Evolutionary conservation across 1,140 invertebrate species (phyloP).

Genomic region (Heliconius hermathena): DNA sequence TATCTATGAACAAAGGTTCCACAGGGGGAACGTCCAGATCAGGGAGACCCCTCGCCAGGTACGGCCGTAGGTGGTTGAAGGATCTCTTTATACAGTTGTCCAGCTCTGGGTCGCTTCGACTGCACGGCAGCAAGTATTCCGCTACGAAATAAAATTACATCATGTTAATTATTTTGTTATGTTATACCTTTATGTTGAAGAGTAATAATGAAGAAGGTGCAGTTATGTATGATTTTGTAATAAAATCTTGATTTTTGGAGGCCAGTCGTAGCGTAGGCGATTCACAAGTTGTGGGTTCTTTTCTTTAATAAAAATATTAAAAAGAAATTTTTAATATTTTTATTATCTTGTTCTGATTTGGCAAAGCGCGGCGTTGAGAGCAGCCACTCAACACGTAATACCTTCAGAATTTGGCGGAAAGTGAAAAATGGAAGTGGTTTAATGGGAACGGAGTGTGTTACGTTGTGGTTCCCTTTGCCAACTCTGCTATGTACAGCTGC

Average conservation of each 20-base stretch:
- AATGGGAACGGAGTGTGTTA: background rate
- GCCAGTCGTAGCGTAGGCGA: too few relatives aligned
- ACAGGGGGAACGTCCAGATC: constrained; percentile 88
- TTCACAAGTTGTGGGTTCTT: too few relatives aligned
- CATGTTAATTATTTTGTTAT: constrained; percentile 26
- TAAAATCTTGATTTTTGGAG: too few relatives aligned
- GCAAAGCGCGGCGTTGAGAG: too few relatives aligned
- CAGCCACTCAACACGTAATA: too few relatives aligned
- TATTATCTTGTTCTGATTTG: too few relatives aligned
- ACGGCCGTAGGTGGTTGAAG: constrained; percentile 87
- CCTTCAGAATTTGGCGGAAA: too few relatives aligned
- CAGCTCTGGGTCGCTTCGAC: constrained; percentile 84
- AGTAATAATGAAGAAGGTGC: constrained; percentile 15
- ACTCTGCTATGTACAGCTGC: background rate
- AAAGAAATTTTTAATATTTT: too few relatives aligned
- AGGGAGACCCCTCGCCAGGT: constrained; percentile 85
- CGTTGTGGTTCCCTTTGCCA: background rate
- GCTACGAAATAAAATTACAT: constrained; percentile 80
- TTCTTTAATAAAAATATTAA: too few relatives aligned
- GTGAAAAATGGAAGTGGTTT: background rate
- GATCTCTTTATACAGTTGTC: constrained; percentile 86
- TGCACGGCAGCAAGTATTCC: constrained; percentile 88
- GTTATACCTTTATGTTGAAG: background rate
- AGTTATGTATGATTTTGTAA: background rate
- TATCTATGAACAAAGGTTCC: constrained; percentile 86